Base-by-base conservation (phyloP, 2,797 vertebrate species). In the Sardinella longiceps region DNA sequence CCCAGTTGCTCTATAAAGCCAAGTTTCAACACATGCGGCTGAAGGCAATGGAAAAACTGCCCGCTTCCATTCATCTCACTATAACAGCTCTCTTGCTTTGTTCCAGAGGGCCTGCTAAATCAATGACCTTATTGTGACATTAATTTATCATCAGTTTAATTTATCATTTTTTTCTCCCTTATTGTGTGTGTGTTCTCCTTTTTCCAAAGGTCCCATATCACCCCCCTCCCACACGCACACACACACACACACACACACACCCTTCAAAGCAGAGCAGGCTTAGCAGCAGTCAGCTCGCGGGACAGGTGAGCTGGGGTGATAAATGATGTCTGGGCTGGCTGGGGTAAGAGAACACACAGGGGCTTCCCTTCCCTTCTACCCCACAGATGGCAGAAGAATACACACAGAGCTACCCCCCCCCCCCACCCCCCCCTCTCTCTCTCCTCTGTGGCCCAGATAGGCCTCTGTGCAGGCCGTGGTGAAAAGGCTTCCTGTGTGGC, bases 51-150 rank as follows among this genome's bases (percentile, higher is more conserved):
- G 58, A 87, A 82, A 80, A 82, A 37, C 87, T 82, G 50, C 33
- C 50, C 43, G 48, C 82, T 87, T 80, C 82, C 84, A 81, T 83
- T 63, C 85, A 83, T 84, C 86, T 84, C 56, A 80, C 53, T 39
- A n/a, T n/a, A 46, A 30, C 23, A 85, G 80, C 25, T 50, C 1
- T 20, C 63, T 81, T 83, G 14, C 50, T 89, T 87, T 86, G 63
- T 89, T 84, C 84, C 85, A 81, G 80, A 66, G 50, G 33, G 10
- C 82, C 39, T 4, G 48, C n/a, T 84, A 87, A 88, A 88, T 84
- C 85, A 66, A 81, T 87, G 85, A 89, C 86, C 89, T 90, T 86
- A 85, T 84, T 82, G 85, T 89, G 87, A 83, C 87, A 87, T 86
- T 77, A 83, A 89, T 90, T 88, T 86, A 87, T 90, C 86, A 86